Percentiles rank a stretch among this genome's conserved stretches.
These are phyloP conservation scores for Eospalax fontanierii DNA, from an alignment of 2,797 vertebrate genomes.

Conservation along the genomic window DNA sequence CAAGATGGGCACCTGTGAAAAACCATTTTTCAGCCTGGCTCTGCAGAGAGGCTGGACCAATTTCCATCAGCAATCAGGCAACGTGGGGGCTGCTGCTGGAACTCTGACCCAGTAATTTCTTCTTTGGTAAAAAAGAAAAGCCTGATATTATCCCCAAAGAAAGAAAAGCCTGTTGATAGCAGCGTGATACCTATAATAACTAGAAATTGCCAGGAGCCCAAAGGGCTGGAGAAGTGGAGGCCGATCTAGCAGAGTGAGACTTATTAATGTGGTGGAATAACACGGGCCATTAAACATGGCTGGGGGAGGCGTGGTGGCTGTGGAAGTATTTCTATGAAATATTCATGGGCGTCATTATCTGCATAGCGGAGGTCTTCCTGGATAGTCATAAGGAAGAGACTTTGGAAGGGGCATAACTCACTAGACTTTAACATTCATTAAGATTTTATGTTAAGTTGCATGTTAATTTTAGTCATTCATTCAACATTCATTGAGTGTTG, in stretches of 20 bases:
- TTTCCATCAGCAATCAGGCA: conserved; percentile 45
- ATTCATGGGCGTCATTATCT: background rate
- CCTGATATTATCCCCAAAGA: conserved; percentile 13
- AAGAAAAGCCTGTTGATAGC: background rate
- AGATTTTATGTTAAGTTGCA: conserved; percentile 64
- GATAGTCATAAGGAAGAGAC: conserved; percentile 69
- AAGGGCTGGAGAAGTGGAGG: background rate
- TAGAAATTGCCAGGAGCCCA: background rate
- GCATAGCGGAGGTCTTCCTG: conserved; percentile 48
- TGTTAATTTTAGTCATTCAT: conserved; percentile 59
- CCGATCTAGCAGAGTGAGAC: background rate
- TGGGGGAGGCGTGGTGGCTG: background rate
- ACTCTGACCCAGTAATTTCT: background rate
- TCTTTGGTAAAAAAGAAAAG: conserved; percentile 29
- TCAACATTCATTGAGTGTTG: conserved; percentile 60
- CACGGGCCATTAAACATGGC: background rate
- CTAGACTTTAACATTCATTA: conserved; percentile 65
- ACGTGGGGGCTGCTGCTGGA: fast-evolving
- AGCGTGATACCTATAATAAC: background rate
- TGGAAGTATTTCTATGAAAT: conserved; percentile 36
- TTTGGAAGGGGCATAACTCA: background rate
- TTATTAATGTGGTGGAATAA: background rate
- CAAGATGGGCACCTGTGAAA: background rate
- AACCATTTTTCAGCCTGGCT: background rate
- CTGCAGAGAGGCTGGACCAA: conserved; percentile 8